Evolutionary conservation across 2,797 vertebrate genomes (phyloP), one percentile per base, ranked within the genome.

Genomic region (Phataginus tricuspis): DNA sequence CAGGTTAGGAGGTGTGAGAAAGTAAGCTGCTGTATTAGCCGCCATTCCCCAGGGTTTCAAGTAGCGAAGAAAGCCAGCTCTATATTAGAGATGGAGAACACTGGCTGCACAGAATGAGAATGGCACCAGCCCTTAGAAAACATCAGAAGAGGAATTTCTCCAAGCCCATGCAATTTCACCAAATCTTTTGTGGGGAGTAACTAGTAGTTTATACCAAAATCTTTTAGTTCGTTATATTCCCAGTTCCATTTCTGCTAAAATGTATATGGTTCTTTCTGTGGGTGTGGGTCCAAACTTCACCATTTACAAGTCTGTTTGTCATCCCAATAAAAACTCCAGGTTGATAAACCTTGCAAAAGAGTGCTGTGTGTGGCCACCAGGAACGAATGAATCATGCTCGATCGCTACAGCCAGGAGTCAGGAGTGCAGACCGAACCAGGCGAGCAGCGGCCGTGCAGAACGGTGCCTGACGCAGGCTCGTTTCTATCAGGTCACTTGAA

Each of bases 231-330:
- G 27, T 66, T 75, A 25, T 92, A 69, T 75, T 80, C 55, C 83
- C 68, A 83, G n/a, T 82, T 94, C 77, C 42, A 29, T 55, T 90
- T 87, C 39, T 51, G 4, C 39, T 83, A 96, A 94, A 74, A 82
- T 34, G 1, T 16, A 63, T 25, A 16, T 25, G 7, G 12, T 53
- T 80, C 27, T 21, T 29, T 74, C 64, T 63, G 25, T 79, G 19
- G 5, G 5, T 55, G 6, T 53, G 45, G 11, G 16, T 79, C 27
- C 72, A 51, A 23, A 45, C 45, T 12, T 45, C 45, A 45, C 66
- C 37, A 31, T 83, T 84, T 74, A 10, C 11, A 80, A 61, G 15
- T 42, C 12, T 55, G 71, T 95, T 74, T 42, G 13, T 39, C 45
- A 61, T 78, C 55, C 84, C 90, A 42, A 66, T 84, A 63, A 79